A percentile compares a stretch with the other conserved stretches of the same genome.
Conservation (phyloP, 1,140 invertebrate genomes). For the Listronotus bonariensis region DNA sequence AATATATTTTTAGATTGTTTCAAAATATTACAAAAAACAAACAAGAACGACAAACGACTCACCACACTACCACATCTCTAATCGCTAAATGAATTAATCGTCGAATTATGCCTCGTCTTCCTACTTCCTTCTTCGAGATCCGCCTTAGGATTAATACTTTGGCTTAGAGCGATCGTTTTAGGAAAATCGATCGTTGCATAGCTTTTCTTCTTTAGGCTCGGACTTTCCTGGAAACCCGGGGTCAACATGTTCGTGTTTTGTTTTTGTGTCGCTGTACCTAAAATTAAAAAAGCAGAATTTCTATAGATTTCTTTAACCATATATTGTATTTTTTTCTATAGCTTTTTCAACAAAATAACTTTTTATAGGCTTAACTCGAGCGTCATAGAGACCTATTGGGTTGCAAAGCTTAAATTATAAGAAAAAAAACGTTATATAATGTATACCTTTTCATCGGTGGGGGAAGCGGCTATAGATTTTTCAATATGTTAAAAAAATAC, state of each 20-base stretch:
- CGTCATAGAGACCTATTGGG: too few relatives aligned
- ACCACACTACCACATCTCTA: constrained; percentile 39
- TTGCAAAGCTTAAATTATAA: too few relatives aligned
- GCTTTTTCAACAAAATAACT: too few relatives aligned
- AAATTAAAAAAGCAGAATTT: neutral
- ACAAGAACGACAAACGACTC: neutral
- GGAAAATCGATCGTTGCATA: constrained; percentile 95
- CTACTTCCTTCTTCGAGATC: constrained; percentile 64
- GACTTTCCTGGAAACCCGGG: constrained; percentile 60
- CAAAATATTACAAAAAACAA: neutral
- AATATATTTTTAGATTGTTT: neutral
- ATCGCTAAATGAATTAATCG: constrained; percentile 67
- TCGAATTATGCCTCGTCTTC: constrained; percentile 70
- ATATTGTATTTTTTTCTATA: too few relatives aligned
- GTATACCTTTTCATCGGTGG: too few relatives aligned
- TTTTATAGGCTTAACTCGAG: too few relatives aligned
- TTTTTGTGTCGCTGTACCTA: constrained; percentile 1
- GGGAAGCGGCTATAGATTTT: too few relatives aligned
- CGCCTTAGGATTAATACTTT: constrained; percentile 62
- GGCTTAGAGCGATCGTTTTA: constrained; percentile 84
- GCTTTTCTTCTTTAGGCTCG: constrained; percentile 66
- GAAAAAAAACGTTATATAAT: too few relatives aligned
- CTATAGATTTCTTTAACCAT: too few relatives aligned
- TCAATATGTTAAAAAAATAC: too few relatives aligned
- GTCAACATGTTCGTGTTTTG: constrained; percentile 37